Evolutionary conservation across 2,888 invertebrate genomes (phyloP).

Genomic region (Neoascia interrupta): DNA sequence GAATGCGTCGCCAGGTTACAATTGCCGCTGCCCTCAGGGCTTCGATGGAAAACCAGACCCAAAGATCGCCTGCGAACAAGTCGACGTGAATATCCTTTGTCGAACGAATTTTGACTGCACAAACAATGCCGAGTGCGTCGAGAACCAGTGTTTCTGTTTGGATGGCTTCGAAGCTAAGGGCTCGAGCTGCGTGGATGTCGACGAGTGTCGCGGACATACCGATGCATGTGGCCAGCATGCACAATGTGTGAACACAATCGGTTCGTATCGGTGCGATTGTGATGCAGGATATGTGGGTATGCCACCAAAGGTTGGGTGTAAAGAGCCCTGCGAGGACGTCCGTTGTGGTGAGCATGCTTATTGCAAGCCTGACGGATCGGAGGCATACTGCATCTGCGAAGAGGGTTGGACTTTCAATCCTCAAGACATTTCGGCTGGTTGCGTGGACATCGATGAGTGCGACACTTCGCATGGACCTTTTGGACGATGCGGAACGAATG

Average conservation of each 20-base stretch:
- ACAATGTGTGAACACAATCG: constrained; percentile 88
- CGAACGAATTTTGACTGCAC: constrained; percentile 94
- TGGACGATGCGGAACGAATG: constrained; percentile 91
- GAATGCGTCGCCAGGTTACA: constrained; percentile 92
- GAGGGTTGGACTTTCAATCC: constrained; percentile 97
- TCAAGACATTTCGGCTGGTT: constrained; percentile 92
- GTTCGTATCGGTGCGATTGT: constrained; percentile 91
- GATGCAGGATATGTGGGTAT: constrained; percentile 90
- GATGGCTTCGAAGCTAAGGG: constrained; percentile 91
- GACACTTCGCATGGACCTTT: constrained; percentile 87
- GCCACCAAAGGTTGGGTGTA: constrained; percentile 89
- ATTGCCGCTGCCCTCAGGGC: constrained; percentile 95
- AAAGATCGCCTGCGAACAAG: constrained; percentile 92
- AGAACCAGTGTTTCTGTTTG: constrained; percentile 93
- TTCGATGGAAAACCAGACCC: constrained; percentile 91
- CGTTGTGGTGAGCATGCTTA: constrained; percentile 93
- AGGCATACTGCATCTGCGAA: constrained; percentile 95
- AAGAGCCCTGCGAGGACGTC: constrained; percentile 95
- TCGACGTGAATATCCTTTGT: constrained; percentile 92
- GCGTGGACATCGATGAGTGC: constrained; percentile 96
- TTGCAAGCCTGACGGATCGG: constrained; percentile 92
- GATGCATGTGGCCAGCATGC: constrained; percentile 88
- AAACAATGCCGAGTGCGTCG: constrained; percentile 94
- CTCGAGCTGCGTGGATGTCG: constrained; percentile 88
- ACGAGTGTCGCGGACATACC: constrained; percentile 85